Percentiles rank a stretch among this genome's conserved stretches.
These are phyloP conservation scores for Dicycla oo DNA, from an alignment of 2,888 invertebrate genomes.

Conservation along the genomic window DNA sequence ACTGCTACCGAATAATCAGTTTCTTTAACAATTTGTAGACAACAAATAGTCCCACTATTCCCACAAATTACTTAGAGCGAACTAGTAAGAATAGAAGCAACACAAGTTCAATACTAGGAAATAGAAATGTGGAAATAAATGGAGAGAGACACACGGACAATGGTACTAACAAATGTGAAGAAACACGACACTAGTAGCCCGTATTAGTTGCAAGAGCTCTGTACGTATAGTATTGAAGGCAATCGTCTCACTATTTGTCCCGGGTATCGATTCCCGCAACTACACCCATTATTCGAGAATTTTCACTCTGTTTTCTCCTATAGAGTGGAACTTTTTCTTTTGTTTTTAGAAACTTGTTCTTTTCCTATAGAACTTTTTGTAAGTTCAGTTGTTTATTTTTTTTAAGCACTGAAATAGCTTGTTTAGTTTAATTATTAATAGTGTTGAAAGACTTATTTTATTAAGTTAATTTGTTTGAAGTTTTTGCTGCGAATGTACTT, in stretches of 20 bases:
- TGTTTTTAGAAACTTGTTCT: conserved; percentile 21
- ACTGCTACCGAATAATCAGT: background rate
- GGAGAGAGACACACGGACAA: conserved; percentile 45
- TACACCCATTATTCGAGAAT: conserved; percentile 62
- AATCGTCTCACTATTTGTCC: conserved; percentile 68
- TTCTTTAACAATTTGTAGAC: background rate
- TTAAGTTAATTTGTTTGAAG: background rate
- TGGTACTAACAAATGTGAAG: conserved; percentile 48
- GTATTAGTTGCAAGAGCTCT: conserved; percentile 53
- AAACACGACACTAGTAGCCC: conserved; percentile 38
- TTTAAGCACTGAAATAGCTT: background rate
- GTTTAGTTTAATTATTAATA: background rate
- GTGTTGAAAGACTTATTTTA: background rate
- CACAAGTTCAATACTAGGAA: conserved; percentile 35
- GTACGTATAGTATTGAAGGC: conserved; percentile 49
- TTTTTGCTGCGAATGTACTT: background rate
- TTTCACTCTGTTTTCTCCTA: conserved; percentile 31
- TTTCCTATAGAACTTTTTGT: conserved; percentile 10
- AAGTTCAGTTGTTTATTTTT: background rate
- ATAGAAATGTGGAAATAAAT: conserved; percentile 46
- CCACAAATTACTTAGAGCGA: conserved; percentile 21
- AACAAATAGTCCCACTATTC: background rate
- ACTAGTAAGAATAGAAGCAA: conserved; percentile 12
- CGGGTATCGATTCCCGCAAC: conserved; percentile 69
- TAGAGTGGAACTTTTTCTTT: conserved; percentile 8